Base-by-base conservation (phyloP, 2,888 invertebrate genomes). In the Chorisops tibialis region DNA sequence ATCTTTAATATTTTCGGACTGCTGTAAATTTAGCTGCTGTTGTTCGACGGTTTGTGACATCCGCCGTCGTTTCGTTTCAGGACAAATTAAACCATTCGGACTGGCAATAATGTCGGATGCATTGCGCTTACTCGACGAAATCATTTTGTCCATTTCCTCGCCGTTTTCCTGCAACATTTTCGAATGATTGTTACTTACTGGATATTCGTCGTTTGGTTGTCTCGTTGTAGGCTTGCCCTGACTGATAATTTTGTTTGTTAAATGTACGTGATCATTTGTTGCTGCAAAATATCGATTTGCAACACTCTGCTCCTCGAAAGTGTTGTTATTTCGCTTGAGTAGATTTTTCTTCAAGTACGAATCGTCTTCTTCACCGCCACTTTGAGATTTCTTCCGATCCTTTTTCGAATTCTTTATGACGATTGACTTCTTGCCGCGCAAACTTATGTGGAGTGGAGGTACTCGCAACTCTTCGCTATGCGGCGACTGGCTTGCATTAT, bases 371-470 rank as follows among this genome's bases (percentile, higher is more conserved):
- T 85, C 52, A 80, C 75, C 68, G 81, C 78, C 78, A 64, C 74
- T 75, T 24, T 69, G 69, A 11, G 80, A 76, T 70, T 84, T 84
- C 71, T 83, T 84, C 69, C 86, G 81, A 63, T 85, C 83, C 68
- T 87, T 87, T 69, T 88, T 88, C 52, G 88, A 87, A 73, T 87
- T 86, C 71, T 87, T 89, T 69, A 91, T 91, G 50, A 93, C 91
- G 41, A 91, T 91, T 0, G 91, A 90, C 74, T 91, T 92, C 62
- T 91, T 83, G 1, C 91, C 91, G 63, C 93, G 82, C 43, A 94
- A 79, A 62, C 92, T 92, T 70, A 94, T 93, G 75, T 93, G 93
- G 64, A 93, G 79, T 1, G 93, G 94, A 7, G 94, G 93, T 49
- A 94, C 94, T 60, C 92, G 81, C 6, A 89, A 86, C 70, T 91